Percentiles rank a stretch among this genome's conserved stretches.
These are phyloP conservation scores for Equus quagga DNA, from an alignment of 2,113 vertebrate species.

Conservation along the genomic window DNA sequence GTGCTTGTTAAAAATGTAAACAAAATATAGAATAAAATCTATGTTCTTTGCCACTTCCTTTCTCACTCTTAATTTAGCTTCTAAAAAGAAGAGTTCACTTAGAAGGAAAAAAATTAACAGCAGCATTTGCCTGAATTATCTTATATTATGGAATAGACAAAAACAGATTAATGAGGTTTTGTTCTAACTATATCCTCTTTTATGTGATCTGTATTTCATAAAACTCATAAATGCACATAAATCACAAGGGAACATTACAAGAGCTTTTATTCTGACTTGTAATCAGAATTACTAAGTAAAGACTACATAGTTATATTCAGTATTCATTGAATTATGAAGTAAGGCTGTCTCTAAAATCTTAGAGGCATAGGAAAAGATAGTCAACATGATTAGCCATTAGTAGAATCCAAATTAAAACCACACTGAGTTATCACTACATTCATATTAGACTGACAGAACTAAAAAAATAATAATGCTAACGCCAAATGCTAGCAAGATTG, in stretches of 20 bases:
- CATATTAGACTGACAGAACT: not conserved
- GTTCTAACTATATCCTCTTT: not conserved
- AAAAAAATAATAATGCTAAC: not conserved
- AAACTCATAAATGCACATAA: slow-evolving; percentile 6
- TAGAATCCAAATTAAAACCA: slow-evolving; percentile 8
- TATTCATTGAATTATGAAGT: slow-evolving; percentile 31
- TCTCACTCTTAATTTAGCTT: not conserved
- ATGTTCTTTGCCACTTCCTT: not conserved
- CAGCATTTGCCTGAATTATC: not conserved
- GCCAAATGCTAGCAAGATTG: not conserved
- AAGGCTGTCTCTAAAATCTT: not conserved
- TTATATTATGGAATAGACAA: not conserved
- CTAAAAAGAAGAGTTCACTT: not conserved
- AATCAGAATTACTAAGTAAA: slow-evolving; percentile 49
- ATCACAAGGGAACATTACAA: not conserved
- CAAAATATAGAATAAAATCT: not conserved
- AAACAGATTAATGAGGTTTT: not conserved
- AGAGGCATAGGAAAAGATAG: not conserved
- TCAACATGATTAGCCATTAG: not conserved
- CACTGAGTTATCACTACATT: not conserved
- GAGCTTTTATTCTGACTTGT: not conserved
- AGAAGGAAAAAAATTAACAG: not conserved
- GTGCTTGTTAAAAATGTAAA: not conserved
- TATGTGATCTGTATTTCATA: not conserved
- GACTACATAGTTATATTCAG: not conserved